Conservation (phyloP, 1,140 invertebrate genomes). For the Aphelenchoides fujianensis region DNA sequence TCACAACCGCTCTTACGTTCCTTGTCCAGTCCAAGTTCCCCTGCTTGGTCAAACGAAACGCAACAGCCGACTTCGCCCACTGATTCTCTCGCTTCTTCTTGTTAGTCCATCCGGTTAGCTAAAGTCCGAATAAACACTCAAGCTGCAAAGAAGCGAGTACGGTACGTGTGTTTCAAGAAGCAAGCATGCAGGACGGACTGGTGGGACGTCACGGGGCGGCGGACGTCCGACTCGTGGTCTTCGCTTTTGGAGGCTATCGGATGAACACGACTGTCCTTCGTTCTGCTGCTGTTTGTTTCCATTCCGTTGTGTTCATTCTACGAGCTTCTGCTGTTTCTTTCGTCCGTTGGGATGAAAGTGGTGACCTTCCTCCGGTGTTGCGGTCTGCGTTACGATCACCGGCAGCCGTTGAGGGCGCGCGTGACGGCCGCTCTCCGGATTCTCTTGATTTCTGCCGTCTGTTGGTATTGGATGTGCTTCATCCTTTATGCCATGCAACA, state of each 20-base stretch:
- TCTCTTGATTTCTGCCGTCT: not conserved
- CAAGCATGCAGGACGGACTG: too few relatives aligned
- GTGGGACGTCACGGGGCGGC: too few relatives aligned
- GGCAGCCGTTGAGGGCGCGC: too few relatives aligned
- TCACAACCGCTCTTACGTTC: not conserved
- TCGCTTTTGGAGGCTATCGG: too few relatives aligned
- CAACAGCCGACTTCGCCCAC: not conserved
- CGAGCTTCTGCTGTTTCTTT: not conserved
- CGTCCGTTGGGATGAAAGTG: not conserved
- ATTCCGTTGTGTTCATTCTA: too few relatives aligned
- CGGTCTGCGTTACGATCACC: too few relatives aligned
- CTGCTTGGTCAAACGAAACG: not conserved
- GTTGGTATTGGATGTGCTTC: not conserved
- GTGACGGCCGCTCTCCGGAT: not conserved
- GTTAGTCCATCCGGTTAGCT: not conserved
- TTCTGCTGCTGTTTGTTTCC: too few relatives aligned
- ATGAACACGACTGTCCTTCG: too few relatives aligned
- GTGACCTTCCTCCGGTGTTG: not conserved
- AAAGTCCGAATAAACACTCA: too few relatives aligned
- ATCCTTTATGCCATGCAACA: not conserved
- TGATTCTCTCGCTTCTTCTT: not conserved
- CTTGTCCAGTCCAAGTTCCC: not conserved
- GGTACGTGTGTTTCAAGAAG: too few relatives aligned
- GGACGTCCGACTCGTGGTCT: too few relatives aligned
- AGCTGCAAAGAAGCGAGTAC: too few relatives aligned